Evolutionary conservation across 2,888 invertebrate genomes (phyloP), one percentile per base, ranked within the genome.

Genomic region (Nasonia oneida): DNA sequence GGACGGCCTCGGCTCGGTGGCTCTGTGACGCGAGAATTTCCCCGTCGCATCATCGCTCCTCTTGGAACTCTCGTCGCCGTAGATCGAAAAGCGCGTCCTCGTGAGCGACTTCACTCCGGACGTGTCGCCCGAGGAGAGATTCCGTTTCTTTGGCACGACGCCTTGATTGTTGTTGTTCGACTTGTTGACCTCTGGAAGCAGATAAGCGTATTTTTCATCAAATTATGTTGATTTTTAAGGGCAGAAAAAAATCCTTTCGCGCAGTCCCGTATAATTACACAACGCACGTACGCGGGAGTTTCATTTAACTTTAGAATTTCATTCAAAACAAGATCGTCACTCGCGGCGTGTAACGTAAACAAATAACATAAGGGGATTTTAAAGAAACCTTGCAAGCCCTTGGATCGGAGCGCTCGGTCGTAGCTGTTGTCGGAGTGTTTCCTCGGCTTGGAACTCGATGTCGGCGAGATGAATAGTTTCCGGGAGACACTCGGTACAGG

Each of bases 311-410:
- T 4, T 37, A 37, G 37, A 5, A 5, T 37, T 5, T 37, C 37
- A 37, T 37, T 37, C 37, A 37, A 37, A 37, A 37, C 37, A 37
- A 37, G 37, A 37, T 3, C 3, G 37, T 37, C 37, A 37, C 37
- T 37, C 61, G 42, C 42, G 42, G 10, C 42, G 10, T 42, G 0
- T 42, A 42, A 53, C 14, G 53, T 53, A 64, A 23, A 14, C 67
- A 67, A 29, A 53, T 47, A 29, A 29, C 29, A 29, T 29, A 70
- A 79, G 73, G 5, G n/a, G 10, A 42, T 6, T 42, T 42, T 42
- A 42, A 42, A 53, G 53, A 57, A 37, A 86, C 85, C 85, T 83
- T 53, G 82, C 37, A 86, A 33, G 15, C 79, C 85, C 37, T 64
- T 82, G 18, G 42, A 18, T 6, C 79, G 64, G 15, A 57, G 15